Evolutionary conservation across 2,797 vertebrate species (phyloP).

Genomic region (Catostomus latipinnis): DNA sequence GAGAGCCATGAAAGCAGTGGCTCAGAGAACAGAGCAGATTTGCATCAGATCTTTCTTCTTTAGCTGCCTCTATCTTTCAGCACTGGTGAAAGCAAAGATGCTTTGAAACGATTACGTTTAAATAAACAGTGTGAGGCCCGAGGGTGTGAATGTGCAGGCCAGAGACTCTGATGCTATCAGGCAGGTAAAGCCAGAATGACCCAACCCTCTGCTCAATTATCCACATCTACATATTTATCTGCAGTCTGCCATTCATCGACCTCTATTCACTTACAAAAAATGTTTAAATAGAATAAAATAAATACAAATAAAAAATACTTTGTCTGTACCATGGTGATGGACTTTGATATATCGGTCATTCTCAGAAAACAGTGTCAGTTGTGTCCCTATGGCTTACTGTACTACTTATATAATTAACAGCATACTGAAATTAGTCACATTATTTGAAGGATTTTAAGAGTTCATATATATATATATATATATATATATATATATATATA

Average conservation of each 20-base stretch:
- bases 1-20: slow-evolving; percentile 48
- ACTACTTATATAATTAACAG: background rate
- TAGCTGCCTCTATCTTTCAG: slow-evolving; percentile 58
- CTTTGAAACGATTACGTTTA: slow-evolving; percentile 78
- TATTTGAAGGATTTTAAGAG: background rate
- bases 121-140: slow-evolving; percentile 73
- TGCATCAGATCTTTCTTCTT: slow-evolving; percentile 46
- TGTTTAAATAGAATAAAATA: background rate
- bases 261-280: background rate
- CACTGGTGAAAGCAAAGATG: slow-evolving; percentile 72
- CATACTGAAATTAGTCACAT: background rate
- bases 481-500: too few species aligned
- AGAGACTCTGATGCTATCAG: slow-evolving; percentile 76
- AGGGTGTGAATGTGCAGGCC: slow-evolving; percentile 69
- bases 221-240: slow-evolving; percentile 40
- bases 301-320: background rate
- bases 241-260: slow-evolving; percentile 8
- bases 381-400: background rate
- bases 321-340: background rate
- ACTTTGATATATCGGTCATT: background rate
- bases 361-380: background rate
- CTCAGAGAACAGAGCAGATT: slow-evolving; percentile 50
- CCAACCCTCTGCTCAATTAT: slow-evolving; percentile 19
- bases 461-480: background rate
- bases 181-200: slow-evolving; percentile 71